These are phyloP conservation scores for Pocillopora damicornis DNA, from an alignment of 64 coral and sea anemone genomes.

Conservation along the genomic window DNA sequence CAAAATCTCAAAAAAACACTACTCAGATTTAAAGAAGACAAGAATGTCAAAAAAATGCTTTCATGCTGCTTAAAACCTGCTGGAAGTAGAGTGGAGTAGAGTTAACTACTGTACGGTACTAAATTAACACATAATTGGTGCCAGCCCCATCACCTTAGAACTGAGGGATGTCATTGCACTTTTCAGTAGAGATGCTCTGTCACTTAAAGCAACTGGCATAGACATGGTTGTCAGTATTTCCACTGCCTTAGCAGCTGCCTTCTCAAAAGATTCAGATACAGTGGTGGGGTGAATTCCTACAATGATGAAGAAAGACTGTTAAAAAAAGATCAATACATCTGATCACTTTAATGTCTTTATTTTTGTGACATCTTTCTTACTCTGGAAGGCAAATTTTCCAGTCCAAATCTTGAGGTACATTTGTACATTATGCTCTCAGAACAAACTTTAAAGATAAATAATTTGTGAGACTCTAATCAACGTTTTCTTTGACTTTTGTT, in stretches of 20 bases:
- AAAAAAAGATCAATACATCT: not conserved
- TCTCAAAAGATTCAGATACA: slow-evolving; percentile 92
- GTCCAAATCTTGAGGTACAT: no score
- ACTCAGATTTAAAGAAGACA: not conserved
- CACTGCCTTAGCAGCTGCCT: slow-evolving; percentile 80
- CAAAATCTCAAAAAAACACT: not conserved
- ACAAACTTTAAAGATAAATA: no score
- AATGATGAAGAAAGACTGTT: not conserved
- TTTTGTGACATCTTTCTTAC: no score
- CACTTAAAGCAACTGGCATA: slow-evolving; percentile 81
- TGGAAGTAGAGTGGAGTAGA: no score
- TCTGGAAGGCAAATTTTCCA: no score
- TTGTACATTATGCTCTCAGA: no score
- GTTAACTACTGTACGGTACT: no score
- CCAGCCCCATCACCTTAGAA: slow-evolving; percentile 67
- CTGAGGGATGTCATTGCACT: slow-evolving; percentile 96
- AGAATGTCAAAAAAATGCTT: no score
- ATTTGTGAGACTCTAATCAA: no score
- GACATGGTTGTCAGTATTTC: slow-evolving; percentile 90
- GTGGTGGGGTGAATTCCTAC: slow-evolving; percentile 95
- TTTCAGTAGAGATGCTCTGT: slow-evolving; percentile 89
- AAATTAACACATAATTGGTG: not conserved
- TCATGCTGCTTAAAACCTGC: no score
- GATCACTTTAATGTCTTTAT: not conserved
- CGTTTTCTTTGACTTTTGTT: no score